phyloP scores from a whole-genome alignment of 2,797 vertebrate species.

The Dermochelys coriacea region DNA sequence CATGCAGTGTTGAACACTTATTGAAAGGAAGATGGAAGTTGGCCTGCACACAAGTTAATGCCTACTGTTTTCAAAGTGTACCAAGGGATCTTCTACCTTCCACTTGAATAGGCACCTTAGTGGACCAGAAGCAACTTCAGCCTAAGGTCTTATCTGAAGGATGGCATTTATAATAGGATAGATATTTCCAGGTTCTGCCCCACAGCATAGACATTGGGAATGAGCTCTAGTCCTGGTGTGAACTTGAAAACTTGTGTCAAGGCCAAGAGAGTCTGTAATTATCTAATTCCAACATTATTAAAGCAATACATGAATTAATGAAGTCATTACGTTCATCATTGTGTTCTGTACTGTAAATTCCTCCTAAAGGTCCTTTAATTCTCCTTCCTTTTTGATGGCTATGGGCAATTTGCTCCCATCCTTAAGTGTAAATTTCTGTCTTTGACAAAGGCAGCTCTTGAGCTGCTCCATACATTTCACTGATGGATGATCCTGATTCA shows the following conservation, averaged over 20 bases:
- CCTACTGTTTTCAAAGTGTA: neutral
- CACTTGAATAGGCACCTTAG: neutral
- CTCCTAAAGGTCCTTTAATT: constrained; percentile 32
- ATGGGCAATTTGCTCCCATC: constrained; percentile 36
- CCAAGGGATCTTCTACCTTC: fast-evolving
- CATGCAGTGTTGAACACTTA: neutral
- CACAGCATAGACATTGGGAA: neutral
- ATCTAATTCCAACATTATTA: constrained; percentile 39
- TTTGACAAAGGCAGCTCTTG: constrained; percentile 37
- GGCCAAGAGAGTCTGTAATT: neutral
- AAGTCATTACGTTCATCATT: neutral
- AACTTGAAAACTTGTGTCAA: neutral
- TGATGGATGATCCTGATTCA: constrained; percentile 6
- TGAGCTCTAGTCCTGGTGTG: neutral
- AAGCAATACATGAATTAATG: constrained; percentile 42
- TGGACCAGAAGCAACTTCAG: neutral
- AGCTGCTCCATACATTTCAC: constrained; percentile 9
- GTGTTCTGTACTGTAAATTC: constrained; percentile 22
- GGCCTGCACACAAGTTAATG: neutral
- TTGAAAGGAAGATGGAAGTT: neutral
- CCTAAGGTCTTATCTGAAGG: fast-evolving
- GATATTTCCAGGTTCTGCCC: neutral
- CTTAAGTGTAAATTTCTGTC: neutral
- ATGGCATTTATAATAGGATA: neutral
- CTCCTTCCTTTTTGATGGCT: constrained; percentile 6